These are phyloP conservation scores for Phalera bucephala DNA, from an alignment of 2,888 invertebrate genomes.

Conservation along the genomic window DNA sequence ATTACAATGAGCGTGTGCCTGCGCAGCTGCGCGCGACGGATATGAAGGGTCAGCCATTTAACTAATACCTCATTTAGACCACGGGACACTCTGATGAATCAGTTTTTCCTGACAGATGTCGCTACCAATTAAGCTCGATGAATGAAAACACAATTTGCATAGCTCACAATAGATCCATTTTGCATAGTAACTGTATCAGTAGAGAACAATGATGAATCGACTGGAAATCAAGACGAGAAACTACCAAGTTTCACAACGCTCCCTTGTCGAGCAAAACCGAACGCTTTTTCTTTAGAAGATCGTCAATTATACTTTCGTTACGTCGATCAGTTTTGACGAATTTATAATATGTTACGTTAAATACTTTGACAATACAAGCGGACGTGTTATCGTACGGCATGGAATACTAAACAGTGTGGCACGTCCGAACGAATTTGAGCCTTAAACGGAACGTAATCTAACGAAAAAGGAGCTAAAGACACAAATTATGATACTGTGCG, in stretches of 20 bases:
- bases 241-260: constrained; percentile 62
- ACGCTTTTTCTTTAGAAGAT: constrained; percentile 40
- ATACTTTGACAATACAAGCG: constrained; percentile 56
- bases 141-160: constrained; percentile 79
- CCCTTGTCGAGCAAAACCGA: constrained; percentile 43
- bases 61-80: constrained; percentile 68
- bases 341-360: constrained; percentile 59
- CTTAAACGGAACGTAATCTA: constrained; percentile 40
- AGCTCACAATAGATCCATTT: constrained; percentile 66
- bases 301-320: constrained; percentile 61
- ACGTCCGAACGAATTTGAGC: constrained; percentile 46
- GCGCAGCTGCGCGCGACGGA: constrained; percentile 73
- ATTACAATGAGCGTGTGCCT: constrained; percentile 62
- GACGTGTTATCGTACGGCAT: constrained; percentile 56
- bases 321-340: constrained; percentile 64
- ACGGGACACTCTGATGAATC: constrained; percentile 69
- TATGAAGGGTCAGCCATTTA: constrained; percentile 75
- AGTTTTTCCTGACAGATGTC: constrained; percentile 79
- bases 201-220: constrained; percentile 72
- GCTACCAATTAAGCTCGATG: constrained; percentile 68
- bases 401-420: constrained; percentile 60
- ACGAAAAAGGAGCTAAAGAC: constrained; percentile 52
- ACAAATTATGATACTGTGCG: constrained; percentile 54
- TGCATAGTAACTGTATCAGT: constrained; percentile 61
- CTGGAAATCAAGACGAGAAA: constrained; percentile 76